Evolutionary conservation across 2,888 invertebrate species (phyloP), one percentile per base, ranked within the genome.

Genomic region (Spisula subtruncata): DNA sequence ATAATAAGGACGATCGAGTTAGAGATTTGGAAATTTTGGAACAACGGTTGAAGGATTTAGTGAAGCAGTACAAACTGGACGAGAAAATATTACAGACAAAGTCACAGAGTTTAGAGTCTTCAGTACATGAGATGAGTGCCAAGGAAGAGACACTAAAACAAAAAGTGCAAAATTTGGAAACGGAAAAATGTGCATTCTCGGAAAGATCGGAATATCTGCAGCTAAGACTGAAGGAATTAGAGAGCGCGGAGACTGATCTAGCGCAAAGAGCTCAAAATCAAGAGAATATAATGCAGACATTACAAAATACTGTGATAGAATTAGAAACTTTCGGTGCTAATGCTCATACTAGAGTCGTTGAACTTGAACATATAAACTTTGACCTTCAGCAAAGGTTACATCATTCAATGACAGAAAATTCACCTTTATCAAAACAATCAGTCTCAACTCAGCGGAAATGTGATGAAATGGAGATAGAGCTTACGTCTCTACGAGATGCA

Each of bases 61-160:
- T 95, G 46, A 92, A 93, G 46, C 94, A 94, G 86, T 94, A 95
- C 66, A 94, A 94, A 86, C 93, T 95, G 10, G 95, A 95, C 84
- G 95, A 95, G 81, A 94, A 94, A 84, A 94, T 94, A 54, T 93
- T 94, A 91, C 89, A 93, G 41, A 94, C 93, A 79, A 95, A 94
- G 85, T 95, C 94, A 16, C 93, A 93, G 51, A 94, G 94, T 66
- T 93, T 95, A 81, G 96, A 95, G 83, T 91, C 92, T n/a, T 95
- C 95, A 51, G 93, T 96, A 66, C 94, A 94, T 66, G 95, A 96
- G 89, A 93, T 96, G 87, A 93, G 94, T 16, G 94, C 92, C n/a
- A 94, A 94, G 4, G 96, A 96, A 82, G 91, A 93, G 66, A 94
- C 94, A n/a, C 90, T 96, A 54, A 95, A 94, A 90, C 92, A 93